Evolutionary conservation across 2,797 vertebrate species (phyloP).

Genomic region (Rhynchonycteris naso): DNA sequence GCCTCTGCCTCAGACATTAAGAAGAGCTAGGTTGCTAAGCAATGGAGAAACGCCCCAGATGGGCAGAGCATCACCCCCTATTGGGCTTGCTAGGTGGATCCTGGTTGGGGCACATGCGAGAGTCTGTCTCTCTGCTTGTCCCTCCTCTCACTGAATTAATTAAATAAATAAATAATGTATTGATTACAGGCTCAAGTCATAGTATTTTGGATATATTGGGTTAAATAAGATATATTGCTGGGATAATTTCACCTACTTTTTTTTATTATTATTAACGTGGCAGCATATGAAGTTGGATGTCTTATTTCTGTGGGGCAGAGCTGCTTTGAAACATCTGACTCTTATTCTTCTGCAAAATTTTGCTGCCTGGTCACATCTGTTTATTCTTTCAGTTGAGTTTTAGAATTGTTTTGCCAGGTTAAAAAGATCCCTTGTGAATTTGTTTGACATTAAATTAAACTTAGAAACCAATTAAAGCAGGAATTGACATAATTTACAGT

Average conservation of each 20-base stretch:
- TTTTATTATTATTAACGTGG: neutral
- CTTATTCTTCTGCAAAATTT: neutral
- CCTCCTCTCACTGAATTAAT: too few relatives aligned
- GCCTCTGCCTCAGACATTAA: too few relatives aligned
- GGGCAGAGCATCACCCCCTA: too few relatives aligned
- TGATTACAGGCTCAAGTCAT: neutral
- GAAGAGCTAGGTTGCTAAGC: too few relatives aligned
- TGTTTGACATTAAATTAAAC: slow-evolving; percentile 71
- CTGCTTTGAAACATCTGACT: neutral
- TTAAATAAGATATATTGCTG: neutral
- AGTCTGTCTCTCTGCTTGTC: too few relatives aligned
- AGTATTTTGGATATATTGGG: neutral
- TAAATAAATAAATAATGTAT: neutral
- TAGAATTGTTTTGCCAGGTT: slow-evolving; percentile 70
- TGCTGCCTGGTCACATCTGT: slow-evolving; percentile 65
- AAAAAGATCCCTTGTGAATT: slow-evolving; percentile 59
- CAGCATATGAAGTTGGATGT: neutral
- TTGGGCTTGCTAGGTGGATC: too few relatives aligned
- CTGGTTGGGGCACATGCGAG: too few relatives aligned
- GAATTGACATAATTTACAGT: slow-evolving; percentile 45
- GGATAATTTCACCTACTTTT: neutral
- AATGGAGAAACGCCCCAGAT: too few relatives aligned
- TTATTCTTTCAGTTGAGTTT: slow-evolving; percentile 68
- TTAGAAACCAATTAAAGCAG: slow-evolving; percentile 62
- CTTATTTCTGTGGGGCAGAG: neutral